These are phyloP conservation scores for Ypsolopha sequella DNA, from an alignment of 2,888 invertebrate genomes.

Conservation along the genomic window DNA sequence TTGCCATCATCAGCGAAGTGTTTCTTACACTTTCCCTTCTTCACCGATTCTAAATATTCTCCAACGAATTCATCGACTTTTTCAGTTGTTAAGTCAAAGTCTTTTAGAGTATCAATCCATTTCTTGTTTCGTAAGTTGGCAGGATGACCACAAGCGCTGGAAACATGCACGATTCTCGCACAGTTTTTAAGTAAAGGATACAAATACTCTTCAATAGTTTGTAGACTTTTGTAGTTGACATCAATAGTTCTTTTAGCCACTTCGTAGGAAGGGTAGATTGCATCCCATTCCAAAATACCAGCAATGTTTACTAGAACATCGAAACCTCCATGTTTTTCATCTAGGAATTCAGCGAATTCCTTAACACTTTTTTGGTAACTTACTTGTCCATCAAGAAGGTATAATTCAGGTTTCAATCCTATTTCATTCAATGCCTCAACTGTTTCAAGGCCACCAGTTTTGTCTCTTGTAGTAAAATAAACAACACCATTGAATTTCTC, in stretches of 20 bases:
- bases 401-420: slow-evolving; percentile 69
- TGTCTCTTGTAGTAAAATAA: slow-evolving; percentile 76
- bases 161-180: slow-evolving; percentile 81
- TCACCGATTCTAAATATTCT: slow-evolving; percentile 47
- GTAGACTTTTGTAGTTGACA: slow-evolving; percentile 44
- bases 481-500: slow-evolving; percentile 76
- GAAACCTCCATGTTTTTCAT: slow-evolving; percentile 73
- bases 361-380: slow-evolving; percentile 70
- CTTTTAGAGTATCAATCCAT: slow-evolving; percentile 37
- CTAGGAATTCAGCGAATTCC: slow-evolving; percentile 68
- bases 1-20: slow-evolving; percentile 55
- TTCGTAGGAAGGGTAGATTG: slow-evolving; percentile 50
- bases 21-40: slow-evolving; percentile 46
- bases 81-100: slow-evolving; percentile 35
- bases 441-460: slow-evolving; percentile 67
- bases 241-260: slow-evolving; percentile 49
- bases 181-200: slow-evolving; percentile 78
- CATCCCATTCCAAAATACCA: slow-evolving; percentile 54
- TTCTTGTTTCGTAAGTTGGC: slow-evolving; percentile 47
- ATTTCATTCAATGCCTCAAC: slow-evolving; percentile 68
- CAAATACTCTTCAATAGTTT: slow-evolving; percentile 55
- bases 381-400: slow-evolving; percentile 73
- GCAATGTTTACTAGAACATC: slow-evolving; percentile 85
- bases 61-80: slow-evolving; percentile 48
- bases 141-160: slow-evolving; percentile 57